These are phyloP conservation scores for Atlantisia rogersi DNA, from an alignment of 2,113 vertebrate genomes.

Conservation along the genomic window DNA sequence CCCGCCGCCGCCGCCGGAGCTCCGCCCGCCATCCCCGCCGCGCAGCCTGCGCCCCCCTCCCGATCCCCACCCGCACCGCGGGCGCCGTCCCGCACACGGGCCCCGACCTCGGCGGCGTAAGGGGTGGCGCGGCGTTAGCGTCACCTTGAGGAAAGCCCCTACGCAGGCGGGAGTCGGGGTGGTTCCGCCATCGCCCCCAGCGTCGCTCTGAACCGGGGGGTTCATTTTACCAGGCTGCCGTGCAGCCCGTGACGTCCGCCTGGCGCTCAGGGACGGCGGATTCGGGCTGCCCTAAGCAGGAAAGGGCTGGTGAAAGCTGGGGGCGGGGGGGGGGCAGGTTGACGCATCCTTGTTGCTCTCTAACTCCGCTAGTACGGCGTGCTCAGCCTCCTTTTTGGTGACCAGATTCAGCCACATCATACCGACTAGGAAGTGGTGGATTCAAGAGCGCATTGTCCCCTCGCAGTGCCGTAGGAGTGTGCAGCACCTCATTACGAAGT, in stretches of 20 bases:
- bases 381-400: fast-evolving
- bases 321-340: background rate
- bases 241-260: background rate
- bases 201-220: too few species aligned
- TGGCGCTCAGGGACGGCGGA: background rate
- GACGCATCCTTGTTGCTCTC: fast-evolving
- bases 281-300: background rate
- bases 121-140: background rate
- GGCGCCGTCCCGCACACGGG: background rate
- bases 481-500: fast-evolving
- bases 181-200: too few species aligned
- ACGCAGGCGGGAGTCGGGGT: too few species aligned
- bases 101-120: too few species aligned
- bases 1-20: too few species aligned
- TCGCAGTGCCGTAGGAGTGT: fast-evolving
- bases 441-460: background rate
- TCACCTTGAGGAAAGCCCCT: too few species aligned
- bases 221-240: background rate
- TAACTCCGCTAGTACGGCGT: fast-evolving
- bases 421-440: background rate
- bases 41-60: background rate
- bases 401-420: background rate
- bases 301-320: background rate
- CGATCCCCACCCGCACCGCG: too few species aligned
- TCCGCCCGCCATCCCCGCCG: background rate